A percentile compares a stretch with the other conserved stretches of the same genome.
These are phyloP conservation scores for Zootoca vivipara DNA, from an alignment of 2,113 vertebrate genomes.

Conservation along the genomic window DNA sequence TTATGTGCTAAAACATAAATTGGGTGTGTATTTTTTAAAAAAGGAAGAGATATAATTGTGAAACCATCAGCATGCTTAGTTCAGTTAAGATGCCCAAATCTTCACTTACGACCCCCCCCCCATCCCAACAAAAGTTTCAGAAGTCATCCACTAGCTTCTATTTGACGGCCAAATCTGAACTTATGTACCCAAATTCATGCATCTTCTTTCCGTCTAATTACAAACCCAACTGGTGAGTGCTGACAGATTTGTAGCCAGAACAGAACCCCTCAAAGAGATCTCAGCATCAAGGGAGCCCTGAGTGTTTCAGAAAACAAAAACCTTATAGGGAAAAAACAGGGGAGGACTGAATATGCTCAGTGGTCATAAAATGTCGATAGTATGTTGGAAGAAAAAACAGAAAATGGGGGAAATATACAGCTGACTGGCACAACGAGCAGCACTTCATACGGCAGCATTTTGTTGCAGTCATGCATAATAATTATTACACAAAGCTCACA, in stretches of 20 bases:
- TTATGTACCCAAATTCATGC: background rate
- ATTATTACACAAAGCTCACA: background rate
- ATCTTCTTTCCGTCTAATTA: background rate
- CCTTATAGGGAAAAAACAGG: background rate
- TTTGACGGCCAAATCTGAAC: background rate
- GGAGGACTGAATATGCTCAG: background rate
- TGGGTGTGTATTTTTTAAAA: no score
- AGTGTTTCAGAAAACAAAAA: background rate
- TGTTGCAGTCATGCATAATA: slow-evolving; percentile 8
- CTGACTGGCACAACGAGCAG: background rate
- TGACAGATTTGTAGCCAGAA: background rate
- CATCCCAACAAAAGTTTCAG: background rate
- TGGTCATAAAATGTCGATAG: background rate
- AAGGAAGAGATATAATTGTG: background rate
- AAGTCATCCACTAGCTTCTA: background rate
- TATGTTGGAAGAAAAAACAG: background rate
- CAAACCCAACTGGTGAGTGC: background rate
- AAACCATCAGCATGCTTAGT: background rate
- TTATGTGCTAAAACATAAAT: background rate
- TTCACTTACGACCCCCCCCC: background rate
- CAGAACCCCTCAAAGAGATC: background rate
- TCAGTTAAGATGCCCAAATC: background rate
- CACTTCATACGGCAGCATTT: background rate
- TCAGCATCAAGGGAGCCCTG: background rate
- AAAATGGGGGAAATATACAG: background rate